phyloP scores from a whole-genome alignment of 2,888 invertebrate species.

The Hydrotaea diabolus region DNA sequence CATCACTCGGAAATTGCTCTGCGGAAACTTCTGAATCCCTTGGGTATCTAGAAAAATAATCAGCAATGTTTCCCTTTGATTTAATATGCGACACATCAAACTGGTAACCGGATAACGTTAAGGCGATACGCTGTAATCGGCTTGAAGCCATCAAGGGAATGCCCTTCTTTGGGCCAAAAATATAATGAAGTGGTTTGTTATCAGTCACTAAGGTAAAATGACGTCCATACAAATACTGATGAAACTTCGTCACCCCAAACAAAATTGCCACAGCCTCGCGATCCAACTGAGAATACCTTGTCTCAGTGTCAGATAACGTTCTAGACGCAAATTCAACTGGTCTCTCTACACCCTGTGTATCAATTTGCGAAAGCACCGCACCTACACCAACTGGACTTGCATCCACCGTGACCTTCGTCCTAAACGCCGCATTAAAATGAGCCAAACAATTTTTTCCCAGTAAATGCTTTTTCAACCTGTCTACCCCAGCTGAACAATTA shows the following conservation, averaged over 20 bases:
- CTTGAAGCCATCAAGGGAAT: conserved; percentile 74
- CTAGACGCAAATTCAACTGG: conserved; percentile 77
- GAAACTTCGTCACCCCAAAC: conserved; percentile 77
- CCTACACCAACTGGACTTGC: conserved; percentile 70
- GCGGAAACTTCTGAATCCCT: not conserved
- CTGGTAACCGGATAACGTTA: conserved; percentile 68
- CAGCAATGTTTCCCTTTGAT: conserved; percentile 62
- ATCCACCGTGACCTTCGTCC: conserved; percentile 66
- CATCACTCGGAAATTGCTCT: conserved; percentile 14
- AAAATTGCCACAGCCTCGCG: conserved; percentile 74
- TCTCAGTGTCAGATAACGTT: conserved; percentile 52
- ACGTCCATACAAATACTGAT: conserved; percentile 76
- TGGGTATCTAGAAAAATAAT: conserved; percentile 69
- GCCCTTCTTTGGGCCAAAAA: conserved; percentile 73
- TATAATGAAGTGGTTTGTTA: conserved; percentile 74
- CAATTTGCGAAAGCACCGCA: conserved; percentile 75
- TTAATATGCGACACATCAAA: conserved; percentile 67
- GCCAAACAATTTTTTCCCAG: conserved; percentile 64
- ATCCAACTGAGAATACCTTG: conserved; percentile 53
- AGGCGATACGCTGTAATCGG: conserved; percentile 67
- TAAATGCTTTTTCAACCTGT: conserved; percentile 71
- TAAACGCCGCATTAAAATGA: conserved; percentile 67
- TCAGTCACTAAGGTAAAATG: conserved; percentile 77
- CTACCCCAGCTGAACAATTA: conserved; percentile 72
- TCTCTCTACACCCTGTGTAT: conserved; percentile 73